Percentiles rank a stretch among this genome's conserved stretches.
Evolutionary conservation across 2,888 invertebrate genomes (phyloP).

Genomic region (Mesodorylaimus sp.): DNA sequence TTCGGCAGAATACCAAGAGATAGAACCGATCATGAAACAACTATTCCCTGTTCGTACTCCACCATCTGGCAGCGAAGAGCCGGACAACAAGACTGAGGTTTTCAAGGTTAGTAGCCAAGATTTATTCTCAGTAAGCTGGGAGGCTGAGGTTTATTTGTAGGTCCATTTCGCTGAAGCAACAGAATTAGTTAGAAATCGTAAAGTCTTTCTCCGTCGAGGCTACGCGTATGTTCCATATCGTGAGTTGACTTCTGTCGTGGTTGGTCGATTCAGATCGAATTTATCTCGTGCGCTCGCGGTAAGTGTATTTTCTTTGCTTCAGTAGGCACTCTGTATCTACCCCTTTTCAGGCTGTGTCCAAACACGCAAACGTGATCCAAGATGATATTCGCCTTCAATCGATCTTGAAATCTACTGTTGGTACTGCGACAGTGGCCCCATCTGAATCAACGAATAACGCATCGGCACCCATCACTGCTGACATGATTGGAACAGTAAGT

Average conservation of each 20-base stretch:
- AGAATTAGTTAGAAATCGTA: constrained; percentile 58
- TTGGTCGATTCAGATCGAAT: constrained; percentile 51
- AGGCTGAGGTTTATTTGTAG: no score
- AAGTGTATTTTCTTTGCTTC: constrained; percentile 17
- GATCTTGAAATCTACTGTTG: no score
- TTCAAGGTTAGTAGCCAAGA: no score
- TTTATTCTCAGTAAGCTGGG: no score
- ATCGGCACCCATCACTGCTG: constrained; percentile 15
- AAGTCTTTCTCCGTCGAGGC: constrained; percentile 58
- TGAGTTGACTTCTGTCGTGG: constrained; percentile 65
- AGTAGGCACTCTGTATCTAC: background rate
- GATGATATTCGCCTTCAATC: no score
- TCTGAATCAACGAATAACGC: background rate
- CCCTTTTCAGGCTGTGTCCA: background rate
- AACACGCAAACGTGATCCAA: no score
- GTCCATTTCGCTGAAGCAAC: constrained; percentile 67
- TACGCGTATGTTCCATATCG: constrained; percentile 65
- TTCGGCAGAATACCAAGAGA: no score
- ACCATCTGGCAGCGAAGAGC: no score
- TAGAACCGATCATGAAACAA: no score
- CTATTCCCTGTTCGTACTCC: no score
- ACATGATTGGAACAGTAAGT: constrained; percentile 14
- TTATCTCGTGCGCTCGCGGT: constrained; percentile 49
- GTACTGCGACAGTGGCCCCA: background rate
- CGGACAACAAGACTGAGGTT: no score